These are phyloP conservation scores for Griposia aprilina DNA, from an alignment of 2,888 invertebrate genomes.

Conservation along the genomic window DNA sequence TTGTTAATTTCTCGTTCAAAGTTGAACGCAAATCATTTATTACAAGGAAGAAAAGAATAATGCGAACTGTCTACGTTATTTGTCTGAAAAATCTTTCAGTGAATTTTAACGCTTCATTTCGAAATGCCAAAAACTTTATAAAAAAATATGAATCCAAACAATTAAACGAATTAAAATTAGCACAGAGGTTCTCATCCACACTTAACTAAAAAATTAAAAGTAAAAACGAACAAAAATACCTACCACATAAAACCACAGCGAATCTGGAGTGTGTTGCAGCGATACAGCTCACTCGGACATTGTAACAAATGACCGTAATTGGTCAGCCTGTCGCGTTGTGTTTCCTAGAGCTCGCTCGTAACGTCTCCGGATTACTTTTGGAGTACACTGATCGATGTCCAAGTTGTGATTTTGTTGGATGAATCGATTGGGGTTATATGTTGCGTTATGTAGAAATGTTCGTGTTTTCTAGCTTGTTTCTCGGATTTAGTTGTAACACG, in stretches of 20 bases:
- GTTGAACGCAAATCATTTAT: not conserved
- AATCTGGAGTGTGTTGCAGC: slow-evolving; percentile 58
- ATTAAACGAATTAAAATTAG: not conserved
- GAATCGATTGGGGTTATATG: slow-evolving; percentile 48
- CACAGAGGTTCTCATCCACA: not conserved
- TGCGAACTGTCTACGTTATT: not conserved
- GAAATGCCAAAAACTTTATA: too few relatives aligned
- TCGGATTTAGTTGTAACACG: not conserved
- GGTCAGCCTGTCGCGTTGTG: slow-evolving; percentile 78
- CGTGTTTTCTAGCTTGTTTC: slow-evolving; percentile 4
- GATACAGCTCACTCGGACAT: slow-evolving; percentile 68
- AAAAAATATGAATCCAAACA: too few relatives aligned
- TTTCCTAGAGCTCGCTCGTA: slow-evolving; percentile 63
- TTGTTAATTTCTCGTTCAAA: too few relatives aligned
- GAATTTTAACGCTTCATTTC: too few relatives aligned
- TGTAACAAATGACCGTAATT: slow-evolving; percentile 74
- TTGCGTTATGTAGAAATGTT: slow-evolving; percentile 23
- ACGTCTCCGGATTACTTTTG: slow-evolving; percentile 68
- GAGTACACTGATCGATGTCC: slow-evolving; percentile 66
- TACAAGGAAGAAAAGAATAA: not conserved
- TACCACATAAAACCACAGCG: slow-evolving; percentile 45
- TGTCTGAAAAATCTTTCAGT: not conserved
- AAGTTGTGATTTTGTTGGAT: slow-evolving; percentile 70
- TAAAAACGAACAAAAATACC: slow-evolving; percentile 23
- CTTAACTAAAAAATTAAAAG: slow-evolving; percentile 2